These are phyloP conservation scores for Campaea margaritaria DNA, from an alignment of 2,888 invertebrate species.

Conservation along the genomic window DNA sequence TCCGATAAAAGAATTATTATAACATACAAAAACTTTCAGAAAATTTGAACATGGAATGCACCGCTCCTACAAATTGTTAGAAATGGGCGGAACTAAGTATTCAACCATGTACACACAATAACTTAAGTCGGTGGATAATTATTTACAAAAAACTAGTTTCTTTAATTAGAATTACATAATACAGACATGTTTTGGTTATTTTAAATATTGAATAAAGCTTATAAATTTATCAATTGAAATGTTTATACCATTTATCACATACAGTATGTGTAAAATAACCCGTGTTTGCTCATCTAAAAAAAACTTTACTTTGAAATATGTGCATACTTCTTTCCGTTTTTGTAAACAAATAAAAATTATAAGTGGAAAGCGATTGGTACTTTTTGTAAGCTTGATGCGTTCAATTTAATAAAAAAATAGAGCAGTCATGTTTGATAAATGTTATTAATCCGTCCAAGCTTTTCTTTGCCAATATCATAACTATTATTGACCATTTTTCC, in stretches of 20 bases:
- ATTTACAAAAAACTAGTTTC: conserved; percentile 20
- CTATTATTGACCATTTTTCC: too few relatives aligned
- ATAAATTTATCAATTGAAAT: not conserved
- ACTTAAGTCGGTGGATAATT: conserved; percentile 27
- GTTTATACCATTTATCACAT: not conserved
- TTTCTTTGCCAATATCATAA: too few relatives aligned
- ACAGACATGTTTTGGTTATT: not conserved
- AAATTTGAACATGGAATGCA: conserved; percentile 14
- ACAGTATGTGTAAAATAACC: not conserved
- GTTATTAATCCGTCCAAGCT: too few relatives aligned
- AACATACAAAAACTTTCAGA: conserved; percentile 10
- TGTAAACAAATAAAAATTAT: too few relatives aligned
- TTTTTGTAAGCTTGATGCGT: too few relatives aligned
- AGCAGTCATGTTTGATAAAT: too few relatives aligned
- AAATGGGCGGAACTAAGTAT: conserved; percentile 7
- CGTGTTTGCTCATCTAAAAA: too few relatives aligned
- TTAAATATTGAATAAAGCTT: not conserved
- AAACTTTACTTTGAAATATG: too few relatives aligned
- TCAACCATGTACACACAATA: conserved; percentile 4
- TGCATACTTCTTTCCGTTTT: too few relatives aligned
- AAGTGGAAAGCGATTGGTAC: too few relatives aligned
- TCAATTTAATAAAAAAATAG: too few relatives aligned
- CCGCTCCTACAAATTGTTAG: not conserved
- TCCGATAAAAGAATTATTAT: conserved; percentile 7
- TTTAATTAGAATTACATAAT: not conserved